phyloP scores from a whole-genome alignment of 2,113 vertebrate genomes.

The Grus americana region DNA sequence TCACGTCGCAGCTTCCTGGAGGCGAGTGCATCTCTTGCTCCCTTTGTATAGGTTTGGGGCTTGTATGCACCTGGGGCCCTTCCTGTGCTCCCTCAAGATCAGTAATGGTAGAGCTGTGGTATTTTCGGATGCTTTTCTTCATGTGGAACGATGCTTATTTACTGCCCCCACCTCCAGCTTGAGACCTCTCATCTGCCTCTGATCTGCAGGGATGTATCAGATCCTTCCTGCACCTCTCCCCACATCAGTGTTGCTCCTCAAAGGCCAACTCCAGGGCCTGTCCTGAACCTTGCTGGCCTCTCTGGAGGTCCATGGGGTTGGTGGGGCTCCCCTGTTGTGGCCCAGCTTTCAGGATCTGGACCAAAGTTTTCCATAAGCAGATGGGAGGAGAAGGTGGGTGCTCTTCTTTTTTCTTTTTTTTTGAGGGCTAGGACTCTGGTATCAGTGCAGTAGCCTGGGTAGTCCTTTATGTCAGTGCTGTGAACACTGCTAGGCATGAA shows the following conservation, averaged over 20 bases:
- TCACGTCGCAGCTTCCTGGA: rapidly evolving
- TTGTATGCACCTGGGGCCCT: neutral
- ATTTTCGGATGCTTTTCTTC: neutral
- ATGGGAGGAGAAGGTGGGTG: neutral
- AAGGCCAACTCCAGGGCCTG: neutral
- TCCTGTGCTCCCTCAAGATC: neutral
- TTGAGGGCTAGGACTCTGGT: neutral
- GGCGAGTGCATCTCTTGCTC: neutral
- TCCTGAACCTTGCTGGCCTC: neutral
- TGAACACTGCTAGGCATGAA: neutral
- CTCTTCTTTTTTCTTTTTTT: neutral
- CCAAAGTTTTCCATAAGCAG: neutral
- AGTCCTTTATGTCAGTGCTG: neutral
- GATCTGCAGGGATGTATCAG: neutral
- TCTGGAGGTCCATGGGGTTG: neutral
- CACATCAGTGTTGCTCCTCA: neutral
- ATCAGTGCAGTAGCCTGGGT: neutral
- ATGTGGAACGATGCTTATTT: neutral
- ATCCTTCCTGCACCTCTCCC: neutral
- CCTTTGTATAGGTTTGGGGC: neutral
- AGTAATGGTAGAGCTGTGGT: neutral
- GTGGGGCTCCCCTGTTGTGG: neutral
- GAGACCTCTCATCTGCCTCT: neutral
- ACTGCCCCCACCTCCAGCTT: neutral
- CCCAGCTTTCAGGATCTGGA: neutral